Percentiles rank a stretch among this genome's conserved stretches.
phyloP scores from a whole-genome alignment of 1,140 invertebrate genomes.

The Rhyzopertha dominica region DNA sequence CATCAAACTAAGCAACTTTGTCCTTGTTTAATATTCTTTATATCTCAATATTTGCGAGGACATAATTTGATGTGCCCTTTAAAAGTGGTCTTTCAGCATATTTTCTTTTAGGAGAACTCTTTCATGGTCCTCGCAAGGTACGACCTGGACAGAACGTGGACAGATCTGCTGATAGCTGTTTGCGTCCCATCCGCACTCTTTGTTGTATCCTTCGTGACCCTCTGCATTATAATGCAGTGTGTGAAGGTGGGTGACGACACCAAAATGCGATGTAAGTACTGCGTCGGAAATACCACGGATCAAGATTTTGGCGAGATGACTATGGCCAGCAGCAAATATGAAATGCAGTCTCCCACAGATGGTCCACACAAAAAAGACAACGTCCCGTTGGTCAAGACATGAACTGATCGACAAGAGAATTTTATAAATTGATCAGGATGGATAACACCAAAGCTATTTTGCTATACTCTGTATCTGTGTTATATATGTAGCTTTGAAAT shows the following conservation, averaged over 20 bases:
- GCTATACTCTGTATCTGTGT: no score
- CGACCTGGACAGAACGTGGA: slow-evolving; percentile 68
- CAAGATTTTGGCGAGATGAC: slow-evolving; percentile 38
- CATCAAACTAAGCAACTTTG: slow-evolving; percentile 4
- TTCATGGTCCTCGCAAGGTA: slow-evolving; percentile 69
- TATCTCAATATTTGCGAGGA: no score
- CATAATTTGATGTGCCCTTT: no score
- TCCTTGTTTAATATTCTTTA: no score
- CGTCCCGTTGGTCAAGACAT: slow-evolving; percentile 12
- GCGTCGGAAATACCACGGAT: slow-evolving; percentile 45
- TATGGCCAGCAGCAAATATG: slow-evolving; percentile 34
- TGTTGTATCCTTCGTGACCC: slow-evolving; percentile 76
- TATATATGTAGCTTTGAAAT: no score
- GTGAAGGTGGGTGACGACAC: slow-evolving; percentile 85
- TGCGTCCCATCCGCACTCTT: slow-evolving; percentile 74
- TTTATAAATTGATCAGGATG: no score
- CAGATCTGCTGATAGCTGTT: slow-evolving; percentile 75
- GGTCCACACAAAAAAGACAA: slow-evolving; percentile 19
- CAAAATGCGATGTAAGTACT: slow-evolving; percentile 81
- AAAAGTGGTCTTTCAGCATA: no score
- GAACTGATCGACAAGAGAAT: no score
- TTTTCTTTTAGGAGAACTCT: slow-evolving; percentile 37
- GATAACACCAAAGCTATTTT: no score
- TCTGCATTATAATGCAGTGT: slow-evolving; percentile 80
- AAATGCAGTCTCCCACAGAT: slow-evolving; percentile 37